Evolutionary conservation across 2,797 vertebrate species (phyloP), one percentile per base, ranked within the genome.

Genomic region (Manis crassicaudata): DNA sequence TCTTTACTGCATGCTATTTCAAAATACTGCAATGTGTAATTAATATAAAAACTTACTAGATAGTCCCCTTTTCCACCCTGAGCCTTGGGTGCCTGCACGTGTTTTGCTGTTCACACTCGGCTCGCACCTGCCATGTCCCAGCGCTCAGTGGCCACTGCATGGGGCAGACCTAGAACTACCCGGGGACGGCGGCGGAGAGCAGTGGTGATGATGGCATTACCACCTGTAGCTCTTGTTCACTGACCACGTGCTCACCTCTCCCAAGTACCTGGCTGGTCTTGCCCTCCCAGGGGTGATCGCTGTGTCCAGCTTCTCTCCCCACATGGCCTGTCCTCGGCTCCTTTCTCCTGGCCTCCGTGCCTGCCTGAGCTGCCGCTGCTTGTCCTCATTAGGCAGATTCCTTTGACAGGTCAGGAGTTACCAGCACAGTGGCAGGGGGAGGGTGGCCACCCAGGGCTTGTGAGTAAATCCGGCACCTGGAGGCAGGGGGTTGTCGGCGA

Each of bases 131-230:
- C 20, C 16, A 2, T 3, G 6, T 21, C 32, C 23, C 50, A 20
- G 32, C 14, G 14, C 35, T 63, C 20, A 10, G 81, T 16, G n/a
- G 10, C 62, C 62, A 1, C 7, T 2, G 27, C 10, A 1, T 37
- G 25, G 25, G 25, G 29, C 17, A 32, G 37, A 23, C 7, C 17
- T 50, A 2, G 32, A 40, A 13, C 35, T 14, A 14, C 50, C 0
- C 2, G 18, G 17, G 37, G 67, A 32, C 14, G 60, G n/a, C 25
- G 21, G 68, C 8, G 20, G 50, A 52, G 37, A 46, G 52, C 65
- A 65, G 2, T 14, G 4, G 4, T 13, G 50, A 6, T 0, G 4
- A 12, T 17, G 43, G 21, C 56, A 21, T 70, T 14, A 5, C 7
- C 76, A 58, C 21, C n/a, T 7, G 9, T 11, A 40, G 40, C n/a